These are phyloP conservation scores for Acanthurus tractus DNA, from an alignment of 2,797 vertebrate species.

Conservation along the genomic window DNA sequence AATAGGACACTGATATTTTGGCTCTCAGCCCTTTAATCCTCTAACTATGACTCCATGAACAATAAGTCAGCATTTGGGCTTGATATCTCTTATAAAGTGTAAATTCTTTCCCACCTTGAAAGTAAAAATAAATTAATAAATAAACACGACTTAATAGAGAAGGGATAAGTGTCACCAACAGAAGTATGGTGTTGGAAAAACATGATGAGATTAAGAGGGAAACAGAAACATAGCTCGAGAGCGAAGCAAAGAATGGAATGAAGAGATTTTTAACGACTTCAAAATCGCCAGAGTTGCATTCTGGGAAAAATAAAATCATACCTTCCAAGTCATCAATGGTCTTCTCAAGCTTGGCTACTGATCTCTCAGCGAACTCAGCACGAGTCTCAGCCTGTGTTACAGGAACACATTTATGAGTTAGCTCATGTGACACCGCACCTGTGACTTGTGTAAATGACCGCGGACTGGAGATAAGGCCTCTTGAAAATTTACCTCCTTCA, in stretches of 20 bases:
- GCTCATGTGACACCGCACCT: conserved; percentile 6
- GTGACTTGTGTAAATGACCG: conserved; percentile 12
- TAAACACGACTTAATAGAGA: background rate
- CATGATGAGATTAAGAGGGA: conserved; percentile 15
- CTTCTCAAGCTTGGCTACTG: conserved; percentile 99
- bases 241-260: conserved; percentile 24
- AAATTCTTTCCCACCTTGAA: conserved; percentile 16
- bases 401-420: conserved; percentile 55
- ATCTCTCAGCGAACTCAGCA: conserved; percentile 98
- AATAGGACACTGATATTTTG: conserved; percentile 18
- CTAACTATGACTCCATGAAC: conserved; percentile 6
- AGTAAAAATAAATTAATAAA: conserved; percentile 1
- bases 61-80: conserved; percentile 26
- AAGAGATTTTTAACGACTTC: background rate
- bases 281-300: conserved; percentile 22
- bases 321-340: conserved; percentile 99
- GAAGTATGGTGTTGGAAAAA: conserved; percentile 19
- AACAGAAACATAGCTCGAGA: conserved; percentile 28
- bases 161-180: background rate
- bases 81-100: conserved; percentile 6
- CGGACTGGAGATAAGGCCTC: conserved; percentile 18
- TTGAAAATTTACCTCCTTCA: conserved; percentile 94
- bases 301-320: conserved; percentile 77
- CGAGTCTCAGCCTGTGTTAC: conserved; percentile 95
- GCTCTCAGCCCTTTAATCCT: conserved; percentile 1